These are phyloP conservation scores for Crotalus tigris DNA, from an alignment of 2,113 vertebrate genomes.

Conservation along the genomic window DNA sequence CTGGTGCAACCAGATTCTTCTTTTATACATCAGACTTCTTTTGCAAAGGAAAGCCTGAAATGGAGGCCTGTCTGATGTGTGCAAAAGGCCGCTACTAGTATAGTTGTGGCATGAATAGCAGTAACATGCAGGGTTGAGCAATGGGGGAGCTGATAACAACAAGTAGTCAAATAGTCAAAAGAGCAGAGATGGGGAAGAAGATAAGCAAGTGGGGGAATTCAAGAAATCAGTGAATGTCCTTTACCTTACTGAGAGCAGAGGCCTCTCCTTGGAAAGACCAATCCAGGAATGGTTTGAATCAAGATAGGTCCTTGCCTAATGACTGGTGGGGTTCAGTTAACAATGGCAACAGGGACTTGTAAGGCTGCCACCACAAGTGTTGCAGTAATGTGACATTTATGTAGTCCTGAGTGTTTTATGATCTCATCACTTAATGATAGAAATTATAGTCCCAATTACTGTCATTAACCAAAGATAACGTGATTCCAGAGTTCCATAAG, in stretches of 20 bases:
- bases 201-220: too few relatives aligned
- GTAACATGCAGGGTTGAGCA: not conserved
- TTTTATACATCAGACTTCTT: not conserved
- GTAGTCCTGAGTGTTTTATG: not conserved
- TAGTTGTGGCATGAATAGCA: not conserved
- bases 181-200: too few relatives aligned
- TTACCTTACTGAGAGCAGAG: too few relatives aligned
- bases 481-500: not conserved
- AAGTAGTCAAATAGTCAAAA: too few relatives aligned
- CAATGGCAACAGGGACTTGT: not conserved
- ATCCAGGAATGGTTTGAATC: too few relatives aligned
- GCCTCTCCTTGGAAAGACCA: too few relatives aligned
- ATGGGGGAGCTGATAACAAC: too few relatives aligned
- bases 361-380: not conserved
- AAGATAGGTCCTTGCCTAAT: too few relatives aligned
- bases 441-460: not conserved
- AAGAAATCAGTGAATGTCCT: too few relatives aligned
- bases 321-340: not conserved
- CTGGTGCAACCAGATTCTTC: not conserved
- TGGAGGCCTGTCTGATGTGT: not conserved
- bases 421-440: not conserved
- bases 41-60: not conserved
- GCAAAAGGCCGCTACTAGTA: not conserved
- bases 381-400: not conserved
- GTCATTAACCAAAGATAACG: not conserved